Evolutionary conservation across 2,888 invertebrate species (phyloP).

Genomic region (Napeogenes inachia): DNA sequence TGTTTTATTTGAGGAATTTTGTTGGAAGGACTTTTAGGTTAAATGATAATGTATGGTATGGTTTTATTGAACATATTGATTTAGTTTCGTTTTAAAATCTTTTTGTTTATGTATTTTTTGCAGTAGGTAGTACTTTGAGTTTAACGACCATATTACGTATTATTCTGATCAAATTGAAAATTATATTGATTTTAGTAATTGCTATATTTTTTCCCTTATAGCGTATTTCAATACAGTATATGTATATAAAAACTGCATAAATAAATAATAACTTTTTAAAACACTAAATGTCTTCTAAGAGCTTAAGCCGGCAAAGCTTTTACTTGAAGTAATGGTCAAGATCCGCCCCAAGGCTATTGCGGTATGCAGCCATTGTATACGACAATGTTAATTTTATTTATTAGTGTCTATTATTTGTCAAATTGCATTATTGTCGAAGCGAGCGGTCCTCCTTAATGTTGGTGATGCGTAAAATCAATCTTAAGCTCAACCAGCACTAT

Average conservation of each 20-base stretch:
- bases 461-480: slow-evolving; percentile 50
- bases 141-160: no score
- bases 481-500: background rate
- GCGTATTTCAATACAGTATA: no score
- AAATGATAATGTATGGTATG: background rate
- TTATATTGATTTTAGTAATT: no score
- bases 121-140: background rate
- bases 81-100: background rate
- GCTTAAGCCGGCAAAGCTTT: slow-evolving; percentile 1
- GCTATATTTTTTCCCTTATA: no score
- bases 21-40: background rate
- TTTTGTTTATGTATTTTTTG: background rate
- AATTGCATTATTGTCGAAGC: slow-evolving; percentile 49
- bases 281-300: background rate
- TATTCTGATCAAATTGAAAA: no score
- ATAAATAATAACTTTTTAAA: background rate
- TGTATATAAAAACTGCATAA: no score
- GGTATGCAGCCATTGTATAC: slow-evolving; percentile 44
- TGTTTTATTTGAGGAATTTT: slow-evolving; percentile 1
- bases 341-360: slow-evolving; percentile 35
- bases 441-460: slow-evolving; percentile 51
- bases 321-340: slow-evolving; percentile 15
- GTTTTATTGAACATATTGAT: background rate
- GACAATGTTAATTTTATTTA: slow-evolving; percentile 71
- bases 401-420: slow-evolving; percentile 63